These are phyloP conservation scores for Zalophus californianus DNA, from an alignment of 2,797 vertebrate species.

Conservation along the genomic window DNA sequence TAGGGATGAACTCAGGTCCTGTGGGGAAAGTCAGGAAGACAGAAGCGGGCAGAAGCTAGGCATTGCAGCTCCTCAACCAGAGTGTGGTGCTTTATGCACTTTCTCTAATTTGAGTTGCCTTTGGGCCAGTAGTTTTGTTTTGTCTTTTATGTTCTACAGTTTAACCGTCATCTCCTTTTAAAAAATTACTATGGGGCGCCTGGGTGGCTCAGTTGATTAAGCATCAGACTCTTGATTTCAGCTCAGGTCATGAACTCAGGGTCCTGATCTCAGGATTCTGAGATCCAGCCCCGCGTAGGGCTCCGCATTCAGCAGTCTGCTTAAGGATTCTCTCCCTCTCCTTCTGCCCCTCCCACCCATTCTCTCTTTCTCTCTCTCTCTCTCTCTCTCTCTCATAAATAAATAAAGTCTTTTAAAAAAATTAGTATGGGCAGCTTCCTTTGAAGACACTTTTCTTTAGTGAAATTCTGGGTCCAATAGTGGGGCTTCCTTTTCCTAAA, in stretches of 20 bases:
- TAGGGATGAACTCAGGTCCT: background rate
- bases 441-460: constrained; percentile 47
- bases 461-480: background rate
- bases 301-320: background rate
- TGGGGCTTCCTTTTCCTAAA: background rate
- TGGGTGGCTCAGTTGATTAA: background rate
- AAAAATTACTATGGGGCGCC: background rate
- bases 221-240: background rate
- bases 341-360: too few relatives aligned
- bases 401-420: background rate
- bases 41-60: background rate
- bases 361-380: too few relatives aligned
- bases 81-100: background rate
- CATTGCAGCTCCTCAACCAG: background rate
- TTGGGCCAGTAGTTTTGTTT: background rate
- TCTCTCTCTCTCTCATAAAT: background rate
- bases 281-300: background rate
- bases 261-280: background rate
- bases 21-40: background rate
- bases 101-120: background rate
- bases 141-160: background rate
- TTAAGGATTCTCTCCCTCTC: background rate
- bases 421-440: background rate
- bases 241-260: background rate
- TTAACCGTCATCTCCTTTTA: background rate